These are phyloP conservation scores for Sorex maritimensis DNA, from an alignment of 2,797 vertebrate genomes.

Conservation along the genomic window DNA sequence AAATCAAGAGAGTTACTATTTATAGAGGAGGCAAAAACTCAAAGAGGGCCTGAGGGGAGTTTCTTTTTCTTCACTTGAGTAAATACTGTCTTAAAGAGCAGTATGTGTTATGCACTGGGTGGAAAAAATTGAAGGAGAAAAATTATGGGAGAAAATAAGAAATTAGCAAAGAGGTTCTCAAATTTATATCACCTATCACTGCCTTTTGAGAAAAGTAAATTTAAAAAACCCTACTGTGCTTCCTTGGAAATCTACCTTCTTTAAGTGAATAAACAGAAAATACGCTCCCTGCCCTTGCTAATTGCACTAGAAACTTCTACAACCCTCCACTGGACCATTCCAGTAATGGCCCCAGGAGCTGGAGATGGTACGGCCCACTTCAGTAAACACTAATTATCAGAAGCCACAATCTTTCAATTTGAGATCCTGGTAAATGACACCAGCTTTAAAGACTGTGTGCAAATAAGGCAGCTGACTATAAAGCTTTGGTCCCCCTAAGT, in stretches of 20 bases:
- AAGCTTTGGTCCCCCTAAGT: neutral
- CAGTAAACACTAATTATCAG: too few species aligned
- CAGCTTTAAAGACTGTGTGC: neutral
- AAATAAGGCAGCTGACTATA: neutral
- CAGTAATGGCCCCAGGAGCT: too few species aligned
- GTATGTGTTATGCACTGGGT: neutral
- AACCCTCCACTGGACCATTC: too few species aligned
- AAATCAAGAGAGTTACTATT: neutral
- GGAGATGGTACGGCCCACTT: too few species aligned
- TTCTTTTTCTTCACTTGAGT: slow-evolving; percentile 4
- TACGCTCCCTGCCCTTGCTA: too few species aligned
- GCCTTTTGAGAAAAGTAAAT: too few species aligned
- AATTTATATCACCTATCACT: too few species aligned
- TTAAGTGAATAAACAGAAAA: too few species aligned
- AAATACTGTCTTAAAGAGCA: neutral
- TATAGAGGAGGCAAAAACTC: neutral
- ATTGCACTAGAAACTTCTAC: too few species aligned
- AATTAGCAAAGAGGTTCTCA: neutral
- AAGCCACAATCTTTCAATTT: neutral
- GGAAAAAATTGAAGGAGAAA: too few species aligned
- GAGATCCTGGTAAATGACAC: neutral
- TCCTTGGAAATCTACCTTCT: too few species aligned
- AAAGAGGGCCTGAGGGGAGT: neutral
- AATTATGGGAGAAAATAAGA: neutral
- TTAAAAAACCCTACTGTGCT: too few species aligned